Base-by-base conservation (phyloP, 2,797 vertebrate genomes). In the Gymnothorax reevesii region DNA sequence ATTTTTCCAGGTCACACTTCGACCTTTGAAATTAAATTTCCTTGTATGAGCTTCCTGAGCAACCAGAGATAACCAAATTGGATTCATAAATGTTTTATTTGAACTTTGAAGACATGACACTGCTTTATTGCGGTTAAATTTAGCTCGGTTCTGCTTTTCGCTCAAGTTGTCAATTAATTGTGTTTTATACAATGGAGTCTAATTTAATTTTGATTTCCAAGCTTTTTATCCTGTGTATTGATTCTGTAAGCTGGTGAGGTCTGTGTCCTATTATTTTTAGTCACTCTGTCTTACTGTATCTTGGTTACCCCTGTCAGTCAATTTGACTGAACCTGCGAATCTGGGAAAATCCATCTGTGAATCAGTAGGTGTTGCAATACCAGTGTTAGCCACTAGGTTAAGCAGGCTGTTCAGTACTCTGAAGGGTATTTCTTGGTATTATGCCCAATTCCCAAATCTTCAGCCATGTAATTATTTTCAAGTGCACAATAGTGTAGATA, bases 391-490 rank as follows among this genome's bases (percentile, higher is more conserved):
- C 33, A 75, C 69, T 10, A 42, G 69, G 69, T 4, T 12, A 1
- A 12, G 27, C 25, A 33, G 12, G 17, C 25, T 10, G 4, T 15
- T 73, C 27, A 0, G 9, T 42, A 12, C 69, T 42, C 33, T 42
- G 33, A 42, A 42, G 33, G 33, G 33, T 42, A 42, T 42, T 42
- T 42, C 9, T 10, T 73, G 69, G 69, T 4, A 73, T 13, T 9
- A 20, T 13, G 12, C 69, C 17, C 33, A 42, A 42, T 73, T 79
- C 49, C 8, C 73, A 77, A 77, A 77, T 77, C 10, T 79, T n/a
- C 75, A 79, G 17, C 75, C 73, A 4, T 75, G 73, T 75, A 15
- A 75, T 75, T 75, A 75, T 75, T 75, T 49, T 75, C 73, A 15
- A 49, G 73, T 33, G 12, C 71, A 49, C 71, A 75, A 42, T 75